phyloP scores from a whole-genome alignment of 2,888 invertebrate species.

The Timandra comae region DNA sequence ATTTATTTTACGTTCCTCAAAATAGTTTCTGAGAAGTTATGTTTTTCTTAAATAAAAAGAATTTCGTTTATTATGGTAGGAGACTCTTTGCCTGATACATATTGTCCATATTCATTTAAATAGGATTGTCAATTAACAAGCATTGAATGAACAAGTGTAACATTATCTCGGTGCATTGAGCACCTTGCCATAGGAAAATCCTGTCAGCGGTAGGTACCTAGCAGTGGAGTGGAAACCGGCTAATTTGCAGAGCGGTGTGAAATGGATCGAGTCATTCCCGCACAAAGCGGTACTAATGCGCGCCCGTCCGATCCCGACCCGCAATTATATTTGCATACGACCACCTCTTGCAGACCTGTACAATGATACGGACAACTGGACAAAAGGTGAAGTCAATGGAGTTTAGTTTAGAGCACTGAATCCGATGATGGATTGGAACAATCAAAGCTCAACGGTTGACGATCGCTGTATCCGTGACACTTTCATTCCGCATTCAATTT shows the following conservation, averaged over 20 bases:
- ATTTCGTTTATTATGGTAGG: no score
- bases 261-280: slow-evolving; percentile 64
- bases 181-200: slow-evolving; percentile 29
- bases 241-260: slow-evolving; percentile 61
- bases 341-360: slow-evolving; percentile 38
- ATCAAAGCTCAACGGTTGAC: slow-evolving; percentile 15
- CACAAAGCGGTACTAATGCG: slow-evolving; percentile 67
- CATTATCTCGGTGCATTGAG: slow-evolving; percentile 17
- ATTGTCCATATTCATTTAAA: no score
- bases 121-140: no score
- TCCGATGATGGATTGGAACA: slow-evolving; percentile 16
- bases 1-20: no score
- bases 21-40: no score
- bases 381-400: slow-evolving; percentile 38
- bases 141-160: no score
- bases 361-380: slow-evolving; percentile 35
- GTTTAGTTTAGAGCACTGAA: slow-evolving; percentile 22
- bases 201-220: slow-evolving; percentile 28
- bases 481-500: no score
- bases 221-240: slow-evolving; percentile 44
- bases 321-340: slow-evolving; percentile 70
- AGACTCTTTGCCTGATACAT: no score
- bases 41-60: no score
- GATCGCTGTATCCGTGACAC: neutral
- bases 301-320: slow-evolving; percentile 52